Evolutionary conservation across 2,888 invertebrate genomes (phyloP), one percentile per base, ranked within the genome.

Genomic region (Eristalinus sepulchralis): DNA sequence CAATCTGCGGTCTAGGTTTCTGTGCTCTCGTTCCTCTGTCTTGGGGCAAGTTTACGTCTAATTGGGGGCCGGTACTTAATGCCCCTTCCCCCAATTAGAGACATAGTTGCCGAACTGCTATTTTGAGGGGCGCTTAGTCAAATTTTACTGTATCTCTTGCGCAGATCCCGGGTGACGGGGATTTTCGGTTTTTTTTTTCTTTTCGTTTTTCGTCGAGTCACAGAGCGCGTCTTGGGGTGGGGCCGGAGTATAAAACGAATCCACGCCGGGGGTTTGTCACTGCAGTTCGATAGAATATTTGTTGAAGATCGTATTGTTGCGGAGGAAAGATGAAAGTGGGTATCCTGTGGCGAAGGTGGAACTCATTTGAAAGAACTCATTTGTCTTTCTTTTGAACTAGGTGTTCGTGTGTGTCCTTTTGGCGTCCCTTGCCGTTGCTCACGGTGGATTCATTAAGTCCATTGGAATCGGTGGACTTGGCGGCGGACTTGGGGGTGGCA

Each of bases 201-300:
- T 22, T 31, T 11, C 10, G 59, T 9, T 31, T 71, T 60, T 13
- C 31, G 13, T 34, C 17, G 17, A 47, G 22, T 75, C 60, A 62
- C 47, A n/a, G 22, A 47, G 27, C 33, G 27, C 33, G 36, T 22
- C 17, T 62, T 10, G 60, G 66, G 53, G 72, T 77, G 72, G 77
- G 71, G 80, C 71, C 34, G 53, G 59, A 24, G 77, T 85, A 85
- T 85, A 85, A 81, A 85, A 81, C 36, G 34, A 63, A 47, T 36
- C 72, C 59, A 31, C 59, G 64, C 72, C 47, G 72, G 17, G 63
- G 59, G 63, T 60, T 47, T 6, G 47, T 17, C 72, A 60, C 47
- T 85, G 71, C 76, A 85, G 85, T 85, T 81, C 67, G 60, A 22
- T 33, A 71, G 76, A 77, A 78, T 62, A 73, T 63, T 83, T 72